Evolutionary conservation across 2,797 vertebrate species (phyloP), one percentile per base, ranked within the genome.

Genomic region (Coregonus suidteri): DNA sequence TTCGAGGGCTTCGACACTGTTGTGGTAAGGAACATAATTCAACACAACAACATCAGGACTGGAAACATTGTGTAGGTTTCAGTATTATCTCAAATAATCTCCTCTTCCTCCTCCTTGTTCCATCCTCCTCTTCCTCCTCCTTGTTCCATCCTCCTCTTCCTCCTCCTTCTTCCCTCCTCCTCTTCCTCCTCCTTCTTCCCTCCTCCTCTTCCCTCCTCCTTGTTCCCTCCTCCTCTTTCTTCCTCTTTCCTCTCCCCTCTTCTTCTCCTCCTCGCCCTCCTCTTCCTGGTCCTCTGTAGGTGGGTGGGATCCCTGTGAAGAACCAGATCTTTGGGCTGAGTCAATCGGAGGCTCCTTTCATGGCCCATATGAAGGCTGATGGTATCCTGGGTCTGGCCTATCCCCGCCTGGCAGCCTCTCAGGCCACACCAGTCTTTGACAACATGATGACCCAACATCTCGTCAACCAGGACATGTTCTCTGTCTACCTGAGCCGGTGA

Each of bases 1-100:
- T 0, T 82, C 53, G 79, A 94, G 79, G 94, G 90, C 73, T 93
- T 83, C 0, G 95, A 96, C 86, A 94, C 92, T 0, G 88, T 95
- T 65, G 71, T 16, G 7, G 94, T 95, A 81, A 94, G 93, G 71
- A 77, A n/a, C 18, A 59, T 7, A 34, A 51, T 41, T 13, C 3
- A n/a, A 18, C 53, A 20, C 9, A 75, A 52, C 35, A 52, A 35
- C 35, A 75, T 14, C 9, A 11, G 9, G 20, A 64, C 7, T 0
- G 20, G 9, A 64, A 25, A 7, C n/a, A 1, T 41, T 6, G 34
- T 69, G 18, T 25, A 47, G 68, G 4, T 70, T 70, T 70, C 16
- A 3, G 15, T 35, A 31, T 25, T 25, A 25, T 25, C 54, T 5
- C 31, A 54, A 59, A 66, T 54, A 20, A 1, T 7, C 16, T 18